Conservation (phyloP, 2,797 vertebrate species). For the Hoplostethus mediterraneus region DNA sequence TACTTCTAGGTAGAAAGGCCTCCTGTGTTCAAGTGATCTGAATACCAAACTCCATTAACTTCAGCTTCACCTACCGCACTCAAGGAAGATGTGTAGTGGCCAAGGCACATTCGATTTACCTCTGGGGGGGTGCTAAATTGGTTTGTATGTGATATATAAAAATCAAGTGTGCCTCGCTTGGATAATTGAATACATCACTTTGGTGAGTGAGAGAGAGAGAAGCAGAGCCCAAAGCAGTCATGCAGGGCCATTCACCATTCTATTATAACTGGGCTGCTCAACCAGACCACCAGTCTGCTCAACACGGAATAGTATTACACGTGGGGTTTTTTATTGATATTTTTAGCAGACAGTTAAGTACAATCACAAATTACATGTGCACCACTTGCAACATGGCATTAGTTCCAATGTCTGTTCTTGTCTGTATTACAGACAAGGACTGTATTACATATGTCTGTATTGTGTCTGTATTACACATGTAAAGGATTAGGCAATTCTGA, state of each 20-base stretch:
- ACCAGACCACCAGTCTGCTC: not conserved
- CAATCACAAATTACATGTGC: too few relatives aligned
- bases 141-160: slow-evolving; percentile 5
- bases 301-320: not conserved
- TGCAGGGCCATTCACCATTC: not conserved
- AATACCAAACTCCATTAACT: not conserved
- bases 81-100: not conserved
- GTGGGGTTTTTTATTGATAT: too few relatives aligned
- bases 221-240: not conserved
- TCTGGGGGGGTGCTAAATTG: slow-evolving; percentile 23
- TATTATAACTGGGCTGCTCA: not conserved
- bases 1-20: too few relatives aligned
- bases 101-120: not conserved
- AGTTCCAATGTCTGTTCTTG: too few relatives aligned
- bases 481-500: slow-evolving; percentile 1
- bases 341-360: too few relatives aligned
- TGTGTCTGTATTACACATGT: not conserved
- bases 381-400: too few relatives aligned
- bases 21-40: not conserved
- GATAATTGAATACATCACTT: slow-evolving; percentile 6
- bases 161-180: not conserved
- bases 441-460: too few relatives aligned
- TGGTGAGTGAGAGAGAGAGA: not conserved
- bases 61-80: not conserved
- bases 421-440: too few relatives aligned